These are phyloP conservation scores for Anoura caudifer DNA, from an alignment of 2,113 vertebrate genomes.

Conservation along the genomic window DNA sequence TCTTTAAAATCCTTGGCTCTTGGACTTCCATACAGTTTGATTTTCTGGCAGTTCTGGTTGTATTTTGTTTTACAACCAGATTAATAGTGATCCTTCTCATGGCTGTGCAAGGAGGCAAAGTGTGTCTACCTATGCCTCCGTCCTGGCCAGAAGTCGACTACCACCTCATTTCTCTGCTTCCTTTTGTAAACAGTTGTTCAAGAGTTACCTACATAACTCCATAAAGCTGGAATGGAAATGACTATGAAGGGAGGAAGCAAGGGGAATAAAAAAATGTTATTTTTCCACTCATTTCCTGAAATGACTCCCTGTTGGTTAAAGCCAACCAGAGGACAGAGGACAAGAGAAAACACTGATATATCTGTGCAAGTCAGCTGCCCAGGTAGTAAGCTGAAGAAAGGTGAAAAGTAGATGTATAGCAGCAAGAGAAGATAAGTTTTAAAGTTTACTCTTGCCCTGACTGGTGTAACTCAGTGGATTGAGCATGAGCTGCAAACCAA, in stretches of 20 bases:
- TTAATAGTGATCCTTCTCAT: too few species aligned
- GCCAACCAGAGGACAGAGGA: background rate
- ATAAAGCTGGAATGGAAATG: background rate
- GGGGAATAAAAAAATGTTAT: background rate
- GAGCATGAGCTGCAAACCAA: too few species aligned
- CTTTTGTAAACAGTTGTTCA: background rate
- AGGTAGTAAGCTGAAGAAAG: background rate
- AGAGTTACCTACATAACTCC: background rate
- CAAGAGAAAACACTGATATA: background rate
- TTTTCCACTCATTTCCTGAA: background rate
- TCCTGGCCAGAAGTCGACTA: too few species aligned
- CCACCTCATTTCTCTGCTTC: background rate
- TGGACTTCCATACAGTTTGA: too few species aligned
- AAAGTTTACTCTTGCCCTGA: background rate
- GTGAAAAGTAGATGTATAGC: background rate
- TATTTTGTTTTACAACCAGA: too few species aligned
- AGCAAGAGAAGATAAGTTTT: background rate
- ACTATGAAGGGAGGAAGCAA: background rate
- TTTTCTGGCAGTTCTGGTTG: too few species aligned
- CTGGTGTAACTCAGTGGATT: too few species aligned
- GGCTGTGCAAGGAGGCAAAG: too few species aligned
- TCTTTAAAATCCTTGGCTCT: too few species aligned
- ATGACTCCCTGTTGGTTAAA: background rate
- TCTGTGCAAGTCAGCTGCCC: background rate
- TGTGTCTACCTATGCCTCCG: too few species aligned